Percentiles rank a stretch among this genome's conserved stretches.
Conservation (phyloP, 37 sponge, comb jelly and placozoan genomes). For the Aphrocallistes beatrix region DNA sequence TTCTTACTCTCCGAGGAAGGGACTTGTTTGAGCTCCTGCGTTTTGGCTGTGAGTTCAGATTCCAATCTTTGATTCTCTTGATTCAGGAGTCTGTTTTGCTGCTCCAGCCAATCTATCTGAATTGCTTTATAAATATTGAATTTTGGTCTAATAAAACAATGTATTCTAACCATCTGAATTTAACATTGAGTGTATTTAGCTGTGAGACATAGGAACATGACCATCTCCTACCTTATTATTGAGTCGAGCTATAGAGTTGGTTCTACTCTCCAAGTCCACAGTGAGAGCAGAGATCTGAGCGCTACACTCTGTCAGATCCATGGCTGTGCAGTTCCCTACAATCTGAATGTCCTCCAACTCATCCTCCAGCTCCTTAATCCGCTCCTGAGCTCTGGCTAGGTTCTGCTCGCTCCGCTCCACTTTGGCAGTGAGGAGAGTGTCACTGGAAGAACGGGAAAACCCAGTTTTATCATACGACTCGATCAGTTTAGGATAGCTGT, state of each 20-base stretch:
- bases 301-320: neutral
- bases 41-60: neutral
- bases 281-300: neutral
- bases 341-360: neutral
- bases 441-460: neutral
- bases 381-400: neutral
- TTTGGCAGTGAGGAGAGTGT: neutral
- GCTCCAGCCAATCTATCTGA: neutral
- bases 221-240: neutral
- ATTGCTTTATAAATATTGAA: neutral
- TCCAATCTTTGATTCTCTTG: neutral
- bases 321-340: neutral
- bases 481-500: conserved; percentile 3
- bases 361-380: neutral
- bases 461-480: neutral
- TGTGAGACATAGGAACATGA: neutral
- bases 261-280: neutral
- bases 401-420: neutral
- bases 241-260: neutral
- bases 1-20: neutral
- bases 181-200: too few relatives aligned
- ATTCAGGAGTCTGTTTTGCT: neutral
- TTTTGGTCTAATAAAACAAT: too few relatives aligned
- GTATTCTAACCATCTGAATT: too few relatives aligned
- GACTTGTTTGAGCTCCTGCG: neutral